These are phyloP conservation scores for Stenodera caucasica DNA, from an alignment of 2,888 invertebrate genomes.

Conservation along the genomic window DNA sequence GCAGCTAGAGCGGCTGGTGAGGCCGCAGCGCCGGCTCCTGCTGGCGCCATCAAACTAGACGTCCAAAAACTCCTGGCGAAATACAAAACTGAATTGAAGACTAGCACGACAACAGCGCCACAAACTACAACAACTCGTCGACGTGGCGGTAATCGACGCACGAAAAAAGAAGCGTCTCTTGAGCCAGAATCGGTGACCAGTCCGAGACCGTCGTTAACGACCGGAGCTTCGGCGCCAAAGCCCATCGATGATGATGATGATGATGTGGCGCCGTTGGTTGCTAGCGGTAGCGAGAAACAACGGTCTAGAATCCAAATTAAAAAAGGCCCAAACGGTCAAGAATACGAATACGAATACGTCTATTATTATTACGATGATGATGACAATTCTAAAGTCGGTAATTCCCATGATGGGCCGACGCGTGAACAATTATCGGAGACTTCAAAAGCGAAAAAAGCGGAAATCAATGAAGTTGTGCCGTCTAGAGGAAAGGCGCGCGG, in stretches of 20 bases:
- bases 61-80: conserved; percentile 48
- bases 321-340: conserved; percentile 86
- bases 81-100: conserved; percentile 47
- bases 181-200: conserved; percentile 56
- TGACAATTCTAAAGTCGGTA: conserved; percentile 56
- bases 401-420: conserved; percentile 65
- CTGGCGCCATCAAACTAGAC: conserved; percentile 48
- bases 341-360: conserved; percentile 90
- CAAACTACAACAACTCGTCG: conserved; percentile 25
- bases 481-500: conserved; percentile 39
- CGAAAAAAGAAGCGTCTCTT: conserved; percentile 39
- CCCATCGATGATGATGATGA: conserved; percentile 38
- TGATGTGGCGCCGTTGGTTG: conserved; percentile 45
- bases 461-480: conserved; percentile 70
- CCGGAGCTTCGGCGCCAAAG: conserved; percentile 51
- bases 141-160: conserved; percentile 32
- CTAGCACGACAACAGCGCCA: conserved; percentile 34
- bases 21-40: conserved; percentile 50
- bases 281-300: conserved; percentile 68
- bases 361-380: conserved; percentile 89
- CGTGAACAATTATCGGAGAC: conserved; percentile 59
- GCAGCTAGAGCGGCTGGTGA: conserved; percentile 37
- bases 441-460: conserved; percentile 50
- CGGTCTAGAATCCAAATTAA: conserved; percentile 80
- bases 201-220: conserved; percentile 62